phyloP scores from a whole-genome alignment of 1,140 invertebrate species.

The Thaumetopoea pityocampa region DNA sequence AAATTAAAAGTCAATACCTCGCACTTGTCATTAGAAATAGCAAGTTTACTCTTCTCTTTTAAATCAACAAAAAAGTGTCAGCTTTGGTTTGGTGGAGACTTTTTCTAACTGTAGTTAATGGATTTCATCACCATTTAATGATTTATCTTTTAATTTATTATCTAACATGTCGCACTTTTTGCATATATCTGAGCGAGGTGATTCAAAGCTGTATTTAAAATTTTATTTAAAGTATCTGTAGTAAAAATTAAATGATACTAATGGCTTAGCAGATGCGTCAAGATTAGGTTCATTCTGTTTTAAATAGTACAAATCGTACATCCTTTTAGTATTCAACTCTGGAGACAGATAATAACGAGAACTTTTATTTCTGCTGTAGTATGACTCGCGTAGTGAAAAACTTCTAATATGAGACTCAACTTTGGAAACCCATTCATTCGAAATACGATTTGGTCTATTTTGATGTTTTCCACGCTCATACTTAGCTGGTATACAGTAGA shows the following conservation, averaged over 20 bases:
- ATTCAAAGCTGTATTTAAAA: not conserved
- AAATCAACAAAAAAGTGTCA: no score
- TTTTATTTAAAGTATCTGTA: slow-evolving; percentile 1
- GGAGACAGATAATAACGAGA: not conserved
- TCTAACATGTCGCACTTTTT: no score
- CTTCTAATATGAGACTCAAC: not conserved
- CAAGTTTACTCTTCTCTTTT: no score
- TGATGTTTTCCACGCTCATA: not conserved
- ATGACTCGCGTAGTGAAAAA: no score
- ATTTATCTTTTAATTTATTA: no score
- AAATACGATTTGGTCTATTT: slow-evolving; percentile 1
- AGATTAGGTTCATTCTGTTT: not conserved
- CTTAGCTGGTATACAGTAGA: no score
- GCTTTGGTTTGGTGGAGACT: no score
- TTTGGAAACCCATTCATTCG: not conserved
- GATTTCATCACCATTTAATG: no score
- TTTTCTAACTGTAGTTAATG: no score
- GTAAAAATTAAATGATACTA: slow-evolving; percentile 1
- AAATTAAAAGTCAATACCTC: no score
- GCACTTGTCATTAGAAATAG: no score
- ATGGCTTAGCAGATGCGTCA: not conserved
- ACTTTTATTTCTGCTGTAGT: not conserved
- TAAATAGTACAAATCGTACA: not conserved
- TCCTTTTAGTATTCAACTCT: slow-evolving; percentile 1
- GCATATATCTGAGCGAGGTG: not conserved